Evolutionary conservation across 2,797 vertebrate species (phyloP).

Genomic region (Macropus fuliginosus): DNA sequence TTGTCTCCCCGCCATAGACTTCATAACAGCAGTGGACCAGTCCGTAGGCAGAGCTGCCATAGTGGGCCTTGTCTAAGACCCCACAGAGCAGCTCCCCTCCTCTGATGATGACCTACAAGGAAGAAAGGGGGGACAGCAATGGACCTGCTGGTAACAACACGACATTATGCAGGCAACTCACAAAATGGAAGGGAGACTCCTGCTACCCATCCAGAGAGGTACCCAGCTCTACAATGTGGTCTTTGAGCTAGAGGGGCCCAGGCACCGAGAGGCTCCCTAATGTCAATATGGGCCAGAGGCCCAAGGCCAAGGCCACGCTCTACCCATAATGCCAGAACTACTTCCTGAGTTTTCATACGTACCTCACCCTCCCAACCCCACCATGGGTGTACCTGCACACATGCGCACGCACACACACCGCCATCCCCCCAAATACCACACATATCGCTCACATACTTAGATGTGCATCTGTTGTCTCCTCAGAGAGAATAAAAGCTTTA

Average conservation of each 20-base stretch:
- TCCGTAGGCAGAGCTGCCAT: slow-evolving; percentile 96
- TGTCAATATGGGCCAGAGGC: background rate
- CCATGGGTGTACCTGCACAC: too few relatives aligned
- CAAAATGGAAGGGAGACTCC: too few relatives aligned
- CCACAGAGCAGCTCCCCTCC: slow-evolving; percentile 94
- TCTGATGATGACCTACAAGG: slow-evolving; percentile 91
- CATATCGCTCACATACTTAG: background rate
- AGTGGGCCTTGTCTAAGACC: slow-evolving; percentile 97
- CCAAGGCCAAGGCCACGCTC: background rate
- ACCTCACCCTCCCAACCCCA: background rate
- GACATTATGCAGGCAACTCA: background rate
- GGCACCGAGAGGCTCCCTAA: background rate
- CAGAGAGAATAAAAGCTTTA: background rate
- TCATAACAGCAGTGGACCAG: slow-evolving; percentile 98
- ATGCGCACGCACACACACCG: background rate
- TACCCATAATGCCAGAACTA: background rate
- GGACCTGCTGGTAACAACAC: background rate
- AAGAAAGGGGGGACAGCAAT: background rate
- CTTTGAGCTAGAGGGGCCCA: too few relatives aligned
- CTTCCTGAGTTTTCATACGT: background rate
- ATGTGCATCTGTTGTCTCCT: background rate
- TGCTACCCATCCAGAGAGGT: background rate
- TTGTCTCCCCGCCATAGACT: slow-evolving; percentile 94
- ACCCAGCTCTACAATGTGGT: too few relatives aligned
- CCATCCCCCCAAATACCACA: background rate